Evolutionary conservation across 2,113 vertebrate genomes (phyloP), one percentile per base, ranked within the genome.

Genomic region (Trichomycterus rosablanca): DNA sequence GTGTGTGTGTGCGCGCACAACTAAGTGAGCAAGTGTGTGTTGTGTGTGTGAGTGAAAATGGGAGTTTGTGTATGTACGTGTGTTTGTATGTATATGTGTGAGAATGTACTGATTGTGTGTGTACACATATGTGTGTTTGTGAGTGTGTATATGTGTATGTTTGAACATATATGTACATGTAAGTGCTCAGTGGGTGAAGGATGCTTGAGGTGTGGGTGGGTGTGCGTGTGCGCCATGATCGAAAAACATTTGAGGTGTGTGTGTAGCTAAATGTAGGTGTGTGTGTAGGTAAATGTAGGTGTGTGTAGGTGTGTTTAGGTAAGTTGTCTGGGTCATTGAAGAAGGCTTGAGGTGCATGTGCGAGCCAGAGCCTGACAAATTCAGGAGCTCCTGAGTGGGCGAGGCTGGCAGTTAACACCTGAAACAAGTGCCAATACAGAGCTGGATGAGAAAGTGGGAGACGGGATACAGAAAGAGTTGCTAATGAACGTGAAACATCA

Each of bases 351-450:
- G n/a, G 58, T 0, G 50, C 3, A 28, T 35, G 18, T 32, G n/a
- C 24, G 19, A 16, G 14, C 18, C 4, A 3, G 32, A 85, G 86
- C 88, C 82, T 82, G 87, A 86, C 83, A 76, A 56, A 80, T 77
- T 74, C 78, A 78, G 78, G 74, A 84, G 80, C 87, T 84, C 86
- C 83, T 88, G 77, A 78, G 87, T 86, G 87, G 87, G 84, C 87
- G 77, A 84, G 88, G 90, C 90, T 93, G 92, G 90, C 92, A 88
- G 86, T 59, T 86, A 85, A 81, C 77, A 89, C 93, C 91, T 91
- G 89, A 95, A 93, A 87, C 88, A 91, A 90, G 92, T 95, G 93
- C 93, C 92, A 95, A 67, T 58, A 52, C 91, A 82, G 83, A 78
- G 87, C 84, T 91, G 89, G 90, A 89, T 89, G 88, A 88, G 86